A percentile compares a stretch with the other conserved stretches of the same genome.
Evolutionary conservation across 2,113 vertebrate species (phyloP).

Genomic region (Onychorhynchus coronatus): DNA sequence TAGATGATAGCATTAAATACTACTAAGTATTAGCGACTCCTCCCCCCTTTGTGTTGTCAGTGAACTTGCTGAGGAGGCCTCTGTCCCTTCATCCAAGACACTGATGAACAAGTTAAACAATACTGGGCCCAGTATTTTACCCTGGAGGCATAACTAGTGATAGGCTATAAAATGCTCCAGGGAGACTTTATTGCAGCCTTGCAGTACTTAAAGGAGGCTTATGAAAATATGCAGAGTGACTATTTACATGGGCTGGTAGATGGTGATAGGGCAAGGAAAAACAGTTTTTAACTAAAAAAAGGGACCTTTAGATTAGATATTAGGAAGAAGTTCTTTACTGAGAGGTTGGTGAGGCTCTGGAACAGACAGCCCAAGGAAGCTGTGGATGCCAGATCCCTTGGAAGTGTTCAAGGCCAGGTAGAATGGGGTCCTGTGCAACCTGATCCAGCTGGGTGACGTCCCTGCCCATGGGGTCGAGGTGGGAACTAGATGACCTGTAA

Average conservation of each 20-base stretch:
- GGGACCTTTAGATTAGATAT: neutral
- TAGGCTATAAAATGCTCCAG: neutral
- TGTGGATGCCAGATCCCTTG: neutral
- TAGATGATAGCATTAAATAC: no score
- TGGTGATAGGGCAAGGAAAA: neutral
- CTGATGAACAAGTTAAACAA: neutral
- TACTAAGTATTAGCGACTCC: neutral
- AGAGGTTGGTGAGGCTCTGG: neutral
- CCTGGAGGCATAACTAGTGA: neutral
- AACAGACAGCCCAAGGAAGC: neutral
- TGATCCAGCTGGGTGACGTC: neutral
- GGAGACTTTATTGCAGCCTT: neutral
- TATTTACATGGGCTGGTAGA: neutral
- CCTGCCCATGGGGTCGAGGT: neutral
- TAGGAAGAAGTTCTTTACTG: neutral
- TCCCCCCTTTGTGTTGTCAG: neutral
- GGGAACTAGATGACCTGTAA: neutral
- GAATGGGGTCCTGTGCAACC: neutral
- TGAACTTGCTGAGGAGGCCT: neutral
- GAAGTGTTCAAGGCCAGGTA: neutral
- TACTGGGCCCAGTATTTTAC: neutral
- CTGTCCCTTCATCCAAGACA: neutral
- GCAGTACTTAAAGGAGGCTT: neutral
- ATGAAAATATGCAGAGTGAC: neutral
- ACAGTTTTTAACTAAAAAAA: neutral